Base-by-base conservation (phyloP, 2,113 vertebrate species). In the Sceloporus undulatus region DNA sequence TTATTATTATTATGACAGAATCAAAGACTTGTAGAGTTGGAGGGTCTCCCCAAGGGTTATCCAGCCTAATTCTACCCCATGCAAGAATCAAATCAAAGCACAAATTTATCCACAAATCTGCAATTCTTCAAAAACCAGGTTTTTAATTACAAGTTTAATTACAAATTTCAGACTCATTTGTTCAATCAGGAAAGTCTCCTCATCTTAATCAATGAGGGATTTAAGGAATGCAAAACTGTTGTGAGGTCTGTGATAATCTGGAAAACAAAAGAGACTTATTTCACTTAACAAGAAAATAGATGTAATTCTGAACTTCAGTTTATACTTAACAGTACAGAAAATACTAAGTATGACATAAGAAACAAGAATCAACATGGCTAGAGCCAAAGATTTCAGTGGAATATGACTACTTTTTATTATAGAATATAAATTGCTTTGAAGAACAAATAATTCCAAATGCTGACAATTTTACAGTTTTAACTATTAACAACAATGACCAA, bases 211-310 rank as follows among this genome's bases (percentile, higher is more conserved):
- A 74, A 96, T 90, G 91, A 97, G 94, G 4, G 93, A 93, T 88
- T 90, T 93, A n/a, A 98, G 93, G 94, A 97, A 97, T 1, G 91
- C 91, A 0, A 93, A 95, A 81, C 94, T 96, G 34, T 94, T 87
- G 2, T 54, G 42, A 1, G 23, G 83, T 91, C 92, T 94, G n/a
- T 4, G 0, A 1, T 38, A 21, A 81, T 54, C 97, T 98, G 66
- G 7, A 76, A 23, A 91, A 71, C 83, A 90, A 85, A 71, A 11
- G n/a, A 89, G 8, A 77, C 27, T 56, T 73, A 6, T 42, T 42
- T 48, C 38, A 85, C 11, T 29, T 38, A 90, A 14, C 6, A 70
- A 16, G 88, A 48, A 48, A 79, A 79, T 66, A 54, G 2, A 27
- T n/a, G 27, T 0, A 40, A 4, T 3, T 27, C 1, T 27, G 23